Evolutionary conservation across 2,797 vertebrate species (phyloP).

Genomic region (Mycteria americana): DNA sequence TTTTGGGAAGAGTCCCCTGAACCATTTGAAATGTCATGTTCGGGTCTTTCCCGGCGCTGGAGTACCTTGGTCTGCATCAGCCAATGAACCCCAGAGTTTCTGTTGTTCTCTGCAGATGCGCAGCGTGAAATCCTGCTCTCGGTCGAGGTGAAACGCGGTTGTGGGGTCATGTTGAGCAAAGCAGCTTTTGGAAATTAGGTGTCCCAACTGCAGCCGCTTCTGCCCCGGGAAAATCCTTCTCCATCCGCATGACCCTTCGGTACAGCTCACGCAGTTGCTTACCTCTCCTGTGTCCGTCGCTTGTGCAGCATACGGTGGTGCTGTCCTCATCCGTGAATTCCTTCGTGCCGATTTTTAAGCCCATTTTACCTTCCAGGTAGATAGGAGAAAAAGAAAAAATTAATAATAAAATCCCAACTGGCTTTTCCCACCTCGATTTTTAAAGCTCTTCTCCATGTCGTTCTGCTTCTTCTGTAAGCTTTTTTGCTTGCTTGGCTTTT

Average conservation of each 20-base stretch:
- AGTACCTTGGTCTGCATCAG: neutral
- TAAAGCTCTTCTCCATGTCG: constrained; percentile 30
- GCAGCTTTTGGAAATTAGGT: neutral
- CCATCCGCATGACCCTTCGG: neutral
- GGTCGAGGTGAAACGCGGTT: rapidly evolving
- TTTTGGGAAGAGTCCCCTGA: neutral
- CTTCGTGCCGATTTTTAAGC: neutral
- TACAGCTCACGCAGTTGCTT: neutral
- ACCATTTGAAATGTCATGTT: rapidly evolving
- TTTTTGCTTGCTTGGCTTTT: constrained; percentile 72
- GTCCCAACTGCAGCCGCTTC: neutral
- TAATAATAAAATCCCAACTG: neutral
- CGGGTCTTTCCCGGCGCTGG: rapidly evolving
- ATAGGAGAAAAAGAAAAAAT: neutral
- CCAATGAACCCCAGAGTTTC: neutral
- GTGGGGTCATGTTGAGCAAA: neutral
- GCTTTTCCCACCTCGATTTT: constrained; percentile 3
- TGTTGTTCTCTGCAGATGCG: rapidly evolving
- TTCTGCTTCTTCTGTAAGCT: constrained; percentile 59
- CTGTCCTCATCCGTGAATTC: neutral
- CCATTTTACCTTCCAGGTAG: constrained; percentile 2
- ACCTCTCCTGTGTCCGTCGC: neutral
- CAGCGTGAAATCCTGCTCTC: neutral
- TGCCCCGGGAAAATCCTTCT: neutral
- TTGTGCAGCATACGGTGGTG: neutral